Conservation (phyloP, 2,888 invertebrate genomes). For the Salpingus planirostris region DNA sequence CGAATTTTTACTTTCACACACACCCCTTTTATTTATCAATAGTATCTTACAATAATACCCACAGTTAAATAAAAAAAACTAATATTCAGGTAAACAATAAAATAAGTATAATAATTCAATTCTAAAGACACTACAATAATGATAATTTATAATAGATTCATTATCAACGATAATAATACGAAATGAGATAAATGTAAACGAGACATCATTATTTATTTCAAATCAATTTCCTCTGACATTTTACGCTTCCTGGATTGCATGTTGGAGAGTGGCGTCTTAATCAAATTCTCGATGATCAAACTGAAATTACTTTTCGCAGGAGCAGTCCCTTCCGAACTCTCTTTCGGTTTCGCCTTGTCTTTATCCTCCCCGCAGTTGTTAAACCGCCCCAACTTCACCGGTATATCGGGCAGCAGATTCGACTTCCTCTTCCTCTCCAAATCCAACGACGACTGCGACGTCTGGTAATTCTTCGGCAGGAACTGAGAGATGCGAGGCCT, state of each 20-base stretch:
- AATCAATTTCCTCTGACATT: constrained; percentile 32
- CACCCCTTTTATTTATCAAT: constrained; percentile 4
- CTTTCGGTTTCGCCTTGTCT: neutral
- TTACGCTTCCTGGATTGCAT: constrained; percentile 36
- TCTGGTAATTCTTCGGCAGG: constrained; percentile 20
- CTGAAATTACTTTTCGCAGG: constrained; percentile 19
- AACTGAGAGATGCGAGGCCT: constrained; percentile 33
- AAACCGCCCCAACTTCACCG: constrained; percentile 19
- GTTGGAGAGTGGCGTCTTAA: constrained; percentile 18
- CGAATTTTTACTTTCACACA: neutral
- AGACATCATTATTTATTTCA: constrained; percentile 13
- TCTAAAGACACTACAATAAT: too few species aligned
- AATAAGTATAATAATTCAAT: too few species aligned
- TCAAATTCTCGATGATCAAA: constrained; percentile 20
- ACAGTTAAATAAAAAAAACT: too few species aligned
- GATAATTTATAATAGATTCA: too few species aligned
- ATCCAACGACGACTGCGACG: constrained; percentile 22
- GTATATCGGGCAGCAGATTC: constrained; percentile 24
- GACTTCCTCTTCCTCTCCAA: constrained; percentile 37
- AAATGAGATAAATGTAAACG: too few species aligned
- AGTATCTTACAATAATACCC: too few species aligned
- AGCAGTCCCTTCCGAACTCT: constrained; percentile 3
- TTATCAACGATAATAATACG: too few species aligned
- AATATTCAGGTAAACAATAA: too few species aligned
- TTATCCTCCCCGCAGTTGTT: constrained; percentile 10